Evolutionary conservation across 2,113 vertebrate species (phyloP).

Genomic region (Vulpes lagopus): DNA sequence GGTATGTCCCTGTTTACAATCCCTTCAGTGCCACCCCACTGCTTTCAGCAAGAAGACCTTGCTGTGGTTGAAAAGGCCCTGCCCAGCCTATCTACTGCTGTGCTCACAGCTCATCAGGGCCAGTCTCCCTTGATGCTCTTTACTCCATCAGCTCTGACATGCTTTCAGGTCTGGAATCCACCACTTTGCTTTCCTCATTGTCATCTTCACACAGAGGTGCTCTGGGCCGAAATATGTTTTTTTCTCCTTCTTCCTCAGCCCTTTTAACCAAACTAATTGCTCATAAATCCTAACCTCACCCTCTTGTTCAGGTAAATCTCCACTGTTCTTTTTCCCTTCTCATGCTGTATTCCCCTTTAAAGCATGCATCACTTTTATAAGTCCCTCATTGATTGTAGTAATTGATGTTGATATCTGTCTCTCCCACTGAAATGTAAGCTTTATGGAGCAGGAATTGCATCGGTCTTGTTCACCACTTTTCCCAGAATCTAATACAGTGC

Average conservation of each 20-base stretch:
- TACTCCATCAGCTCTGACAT: background rate
- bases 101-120: background rate
- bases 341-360: constrained; percentile 1
- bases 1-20: background rate
- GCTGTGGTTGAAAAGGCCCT: background rate
- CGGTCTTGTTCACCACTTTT: background rate
- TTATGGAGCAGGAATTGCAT: background rate
- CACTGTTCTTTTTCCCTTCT: background rate
- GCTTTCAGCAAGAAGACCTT: background rate
- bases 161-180: background rate
- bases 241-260: background rate
- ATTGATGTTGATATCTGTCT: background rate
- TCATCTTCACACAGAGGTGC: background rate
- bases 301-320: background rate
- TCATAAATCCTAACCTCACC: background rate
- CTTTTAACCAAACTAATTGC: background rate
- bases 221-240: background rate
- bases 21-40: background rate
- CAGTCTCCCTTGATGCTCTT: background rate
- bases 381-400: background rate
- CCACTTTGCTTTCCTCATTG: background rate
- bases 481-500: background rate
- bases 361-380: background rate
- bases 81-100: background rate
- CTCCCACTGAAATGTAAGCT: background rate